Base-by-base conservation (phyloP, 2,113 vertebrate genomes). In the Sander lucioperca region DNA sequence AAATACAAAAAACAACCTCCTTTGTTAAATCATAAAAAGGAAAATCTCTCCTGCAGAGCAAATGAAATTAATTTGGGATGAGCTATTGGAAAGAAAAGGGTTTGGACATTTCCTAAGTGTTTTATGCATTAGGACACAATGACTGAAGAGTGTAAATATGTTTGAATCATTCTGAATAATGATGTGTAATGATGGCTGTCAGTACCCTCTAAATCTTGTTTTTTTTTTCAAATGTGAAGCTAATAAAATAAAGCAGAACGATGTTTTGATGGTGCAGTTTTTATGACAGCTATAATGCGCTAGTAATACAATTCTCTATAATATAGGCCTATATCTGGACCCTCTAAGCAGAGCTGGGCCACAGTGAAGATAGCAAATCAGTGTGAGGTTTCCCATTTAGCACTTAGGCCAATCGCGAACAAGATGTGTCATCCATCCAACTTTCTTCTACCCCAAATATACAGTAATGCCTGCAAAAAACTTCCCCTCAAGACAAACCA, bases 1-100 rank as follows among this genome's bases (percentile, higher is more conserved):
- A 33, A 81, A 91, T 76, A 21, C 45, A 50, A 69, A 88, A 86
- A 89, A 51, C 18, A 71, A 63, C 6, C 61, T 30, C 48, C 30
- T 63, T 59, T 54, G 43, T 70, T 53, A 54, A 70, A 72, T 23
- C 23, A 57, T 25, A 0, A 56, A 9, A 56, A 1, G 51, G 30
- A 12, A 78, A 45, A 56, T 25, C 23, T 47, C 65, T 80, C 79
- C 78, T 36, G 50, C 63, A 47, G 50, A 62, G 85, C 61, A 77
- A 82, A 74, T 77, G 3, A 58, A 66, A 82, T 80, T 25, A 21
- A 86, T 83, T 66, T 56, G 10, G 2, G 72, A 84, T 85, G 25
- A 78, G 64, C 16, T 30, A 48, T 74, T 72, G 58, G 61, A 57
- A 59, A 73, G 39, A 54, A 79, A 72, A 6, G 43, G 2, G 18